Evolutionary conservation across 2,113 vertebrate species (phyloP).

Genomic region (Aspiorhynchus laticeps): DNA sequence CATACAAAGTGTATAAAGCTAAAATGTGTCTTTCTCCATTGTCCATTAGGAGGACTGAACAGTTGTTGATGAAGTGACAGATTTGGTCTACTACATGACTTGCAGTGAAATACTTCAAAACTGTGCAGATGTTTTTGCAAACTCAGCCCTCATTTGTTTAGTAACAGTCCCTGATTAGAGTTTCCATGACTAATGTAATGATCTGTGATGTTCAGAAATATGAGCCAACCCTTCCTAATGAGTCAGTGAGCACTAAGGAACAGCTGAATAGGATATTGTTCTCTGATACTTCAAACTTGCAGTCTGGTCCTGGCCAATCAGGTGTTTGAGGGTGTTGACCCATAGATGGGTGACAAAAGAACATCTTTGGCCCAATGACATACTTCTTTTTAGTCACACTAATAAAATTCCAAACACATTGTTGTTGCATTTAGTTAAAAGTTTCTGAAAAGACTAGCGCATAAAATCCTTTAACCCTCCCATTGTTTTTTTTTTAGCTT

Average conservation of each 20-base stretch:
- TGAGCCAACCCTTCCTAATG: slow-evolving; percentile 49
- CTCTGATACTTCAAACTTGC: background rate
- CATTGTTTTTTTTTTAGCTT: background rate
- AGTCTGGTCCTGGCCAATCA: slow-evolving; percentile 11
- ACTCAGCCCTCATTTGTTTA: slow-evolving; percentile 37
- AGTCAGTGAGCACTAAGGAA: slow-evolving; percentile 52
- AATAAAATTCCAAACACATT: background rate
- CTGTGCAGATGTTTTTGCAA: background rate
- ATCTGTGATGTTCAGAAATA: slow-evolving; percentile 6
- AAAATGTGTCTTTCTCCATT: background rate
- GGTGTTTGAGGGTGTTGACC: background rate
- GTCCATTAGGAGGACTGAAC: background rate
- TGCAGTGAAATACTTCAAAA: background rate
- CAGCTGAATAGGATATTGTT: slow-evolving; percentile 34
- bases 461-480: background rate
- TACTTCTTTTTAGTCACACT: background rate
- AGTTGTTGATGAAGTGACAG: background rate
- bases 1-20: background rate
- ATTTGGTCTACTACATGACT: background rate
- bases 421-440: too few species aligned
- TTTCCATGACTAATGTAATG: slow-evolving; percentile 53
- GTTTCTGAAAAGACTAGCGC: background rate
- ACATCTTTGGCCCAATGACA: background rate
- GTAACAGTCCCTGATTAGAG: slow-evolving; percentile 10
- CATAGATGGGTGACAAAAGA: background rate